Percentiles rank a stretch among this genome's conserved stretches.
Evolutionary conservation across 2,797 vertebrate genomes (phyloP).

Genomic region (Tokudaia tokunoshimensis): DNA sequence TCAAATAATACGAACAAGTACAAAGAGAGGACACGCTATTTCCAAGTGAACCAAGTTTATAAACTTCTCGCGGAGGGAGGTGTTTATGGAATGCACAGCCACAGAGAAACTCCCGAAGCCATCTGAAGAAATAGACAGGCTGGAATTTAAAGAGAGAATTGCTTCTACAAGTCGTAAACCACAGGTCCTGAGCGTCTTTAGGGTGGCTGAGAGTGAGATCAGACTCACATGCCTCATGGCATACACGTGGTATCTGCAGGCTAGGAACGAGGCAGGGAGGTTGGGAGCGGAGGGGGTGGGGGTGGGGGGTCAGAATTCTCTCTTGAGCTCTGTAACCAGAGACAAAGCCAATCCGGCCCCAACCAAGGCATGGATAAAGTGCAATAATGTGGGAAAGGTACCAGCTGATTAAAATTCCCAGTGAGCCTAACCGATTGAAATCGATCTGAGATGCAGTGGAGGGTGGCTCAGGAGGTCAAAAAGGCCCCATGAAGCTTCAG

Average conservation of each 20-base stretch:
- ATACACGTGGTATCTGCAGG: not conserved
- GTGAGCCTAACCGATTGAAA: not conserved
- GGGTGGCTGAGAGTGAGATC: not conserved
- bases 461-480: not conserved
- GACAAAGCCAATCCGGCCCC: not conserved
- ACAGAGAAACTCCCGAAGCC: constrained; percentile 1
- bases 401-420: constrained; percentile 7
- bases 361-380: not conserved
- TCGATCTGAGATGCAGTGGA: not conserved
- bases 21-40: not conserved
- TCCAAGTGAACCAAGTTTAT: constrained; percentile 7
- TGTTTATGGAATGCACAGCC: not conserved
- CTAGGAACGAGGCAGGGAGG: not conserved
- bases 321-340: not conserved
- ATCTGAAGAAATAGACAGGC: not conserved
- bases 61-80: not conserved
- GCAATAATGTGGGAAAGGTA: not conserved
- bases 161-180: not conserved
- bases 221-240: not conserved
- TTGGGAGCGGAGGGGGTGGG: no score
- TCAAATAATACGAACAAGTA: not conserved
- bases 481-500: not conserved
- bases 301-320: not conserved
- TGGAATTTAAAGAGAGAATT: not conserved
- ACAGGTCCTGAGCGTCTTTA: not conserved